Base-by-base conservation (phyloP, 2,113 vertebrate genomes). In the Mustelus asterias region DNA sequence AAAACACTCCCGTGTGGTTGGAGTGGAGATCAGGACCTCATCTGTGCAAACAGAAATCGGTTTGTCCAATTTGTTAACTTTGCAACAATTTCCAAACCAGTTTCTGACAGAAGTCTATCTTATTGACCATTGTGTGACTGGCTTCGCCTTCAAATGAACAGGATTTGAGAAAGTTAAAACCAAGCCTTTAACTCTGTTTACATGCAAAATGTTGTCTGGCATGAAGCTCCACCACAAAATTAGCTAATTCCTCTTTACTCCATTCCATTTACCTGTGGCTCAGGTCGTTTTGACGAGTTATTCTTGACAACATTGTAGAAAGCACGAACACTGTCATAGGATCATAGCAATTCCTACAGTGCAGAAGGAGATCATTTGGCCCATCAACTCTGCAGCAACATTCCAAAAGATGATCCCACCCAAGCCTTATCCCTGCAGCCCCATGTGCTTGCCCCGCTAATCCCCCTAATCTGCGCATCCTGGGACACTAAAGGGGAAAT, bases 1-100 rank as follows among this genome's bases (percentile, higher is more conserved):
- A 96, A 99, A 99, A 98, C 98, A 98, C 97, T 99, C 99, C 98
- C 99, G 98, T 95, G 99, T 98, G 83, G 98, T 99, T 96, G 99
- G 99, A 97, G 99, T 99, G 97, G 98, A 99, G 98, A 99, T 98
- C 22, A 98, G 98, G 97, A 98, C 98, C 97, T 99, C 99, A 97
- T 99, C 99, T 99, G 99, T 98, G 97, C n/a, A 78, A 94, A 93
- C 96, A 58, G 26, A 95, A 95, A 33, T 76, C 5, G 10, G 13
- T 72, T 54, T 48, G 20, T 44, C 69, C 29, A 48, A 54, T 76
- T 95, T 76, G 18, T 54, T 44, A 24, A 29, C 24, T 94, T 63
- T 70, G 9, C 54, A 90, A 33, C 20, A 11, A 26, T 44, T 95
- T 48, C 24, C 6, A 76, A 72, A 76, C 24, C 26, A 72, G 16